phyloP scores from a whole-genome alignment of 2,113 vertebrate genomes.

The Saguinus imperator region DNA sequence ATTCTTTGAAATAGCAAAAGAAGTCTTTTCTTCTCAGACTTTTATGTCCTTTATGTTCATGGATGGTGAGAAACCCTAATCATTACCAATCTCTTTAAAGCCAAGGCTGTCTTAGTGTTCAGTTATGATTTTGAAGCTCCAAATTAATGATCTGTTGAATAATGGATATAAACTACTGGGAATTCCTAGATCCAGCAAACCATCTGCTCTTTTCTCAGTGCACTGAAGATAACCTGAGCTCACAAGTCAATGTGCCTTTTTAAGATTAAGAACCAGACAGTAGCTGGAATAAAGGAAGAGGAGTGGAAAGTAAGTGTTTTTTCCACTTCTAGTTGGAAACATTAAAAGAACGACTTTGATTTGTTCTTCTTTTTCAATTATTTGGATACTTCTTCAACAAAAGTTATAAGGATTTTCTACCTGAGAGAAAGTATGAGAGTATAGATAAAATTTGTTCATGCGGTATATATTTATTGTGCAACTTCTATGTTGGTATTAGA shows the following conservation, averaged over 20 bases:
- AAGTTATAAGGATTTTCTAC: background rate
- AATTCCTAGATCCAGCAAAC: conserved; percentile 15
- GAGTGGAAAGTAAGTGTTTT: background rate
- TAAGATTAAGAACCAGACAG: background rate
- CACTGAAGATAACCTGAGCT: background rate
- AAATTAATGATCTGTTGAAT: conserved; percentile 36
- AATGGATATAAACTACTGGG: conserved; percentile 18
- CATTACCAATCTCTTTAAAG: conserved; percentile 1
- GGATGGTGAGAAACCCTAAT: background rate
- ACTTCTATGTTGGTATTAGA: background rate
- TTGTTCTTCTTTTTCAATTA: background rate
- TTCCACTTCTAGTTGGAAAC: background rate
- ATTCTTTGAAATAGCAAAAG: background rate
- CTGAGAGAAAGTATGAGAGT: background rate
- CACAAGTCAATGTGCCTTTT: background rate
- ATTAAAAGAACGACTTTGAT: background rate
- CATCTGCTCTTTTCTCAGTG: background rate
- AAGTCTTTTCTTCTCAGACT: conserved; percentile 6
- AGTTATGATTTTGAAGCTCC: background rate
- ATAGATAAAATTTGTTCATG: background rate
- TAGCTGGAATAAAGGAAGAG: background rate
- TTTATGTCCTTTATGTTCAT: conserved; percentile 7
- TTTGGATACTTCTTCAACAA: background rate
- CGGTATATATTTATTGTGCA: background rate
- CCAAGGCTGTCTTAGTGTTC: background rate